phyloP scores from a whole-genome alignment of 2,888 invertebrate genomes.

The Perithous albicinctus region DNA sequence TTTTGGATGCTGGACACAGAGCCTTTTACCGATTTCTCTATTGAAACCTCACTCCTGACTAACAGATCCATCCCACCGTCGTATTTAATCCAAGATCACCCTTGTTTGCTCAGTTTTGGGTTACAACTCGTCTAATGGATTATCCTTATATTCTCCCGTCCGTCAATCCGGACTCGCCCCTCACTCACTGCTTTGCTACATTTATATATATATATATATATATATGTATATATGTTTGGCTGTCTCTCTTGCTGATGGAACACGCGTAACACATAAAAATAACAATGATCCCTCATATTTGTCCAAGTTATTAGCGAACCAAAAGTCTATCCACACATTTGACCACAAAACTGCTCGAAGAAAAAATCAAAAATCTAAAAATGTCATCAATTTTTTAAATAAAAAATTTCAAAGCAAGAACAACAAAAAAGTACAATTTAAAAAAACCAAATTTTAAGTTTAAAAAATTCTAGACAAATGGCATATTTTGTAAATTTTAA shows the following conservation, averaged over 20 bases:
- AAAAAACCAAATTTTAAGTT: too few species aligned
- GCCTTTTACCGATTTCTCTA: not conserved
- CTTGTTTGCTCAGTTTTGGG: constrained; percentile 83
- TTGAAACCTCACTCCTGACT: constrained; percentile 49
- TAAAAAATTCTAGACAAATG: too few species aligned
- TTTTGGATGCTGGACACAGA: not conserved
- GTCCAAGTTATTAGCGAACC: constrained; percentile 79
- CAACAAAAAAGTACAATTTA: too few species aligned
- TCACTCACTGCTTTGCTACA: constrained; percentile 8
- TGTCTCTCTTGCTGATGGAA: constrained; percentile 65
- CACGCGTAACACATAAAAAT: constrained; percentile 76
- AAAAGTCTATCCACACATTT: not conserved
- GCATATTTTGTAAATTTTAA: too few species aligned
- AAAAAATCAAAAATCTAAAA: not conserved
- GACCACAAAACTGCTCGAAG: not conserved
- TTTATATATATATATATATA: constrained; percentile 28
- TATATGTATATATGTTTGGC: constrained; percentile 17
- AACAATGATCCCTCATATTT: constrained; percentile 80
- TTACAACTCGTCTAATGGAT: constrained; percentile 84
- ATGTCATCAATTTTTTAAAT: not conserved
- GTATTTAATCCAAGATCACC: constrained; percentile 82
- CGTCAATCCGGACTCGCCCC: constrained; percentile 68
- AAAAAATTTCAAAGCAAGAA: not conserved
- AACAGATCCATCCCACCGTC: constrained; percentile 65
- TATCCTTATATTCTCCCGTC: constrained; percentile 79